Base-by-base conservation (phyloP, 2,888 invertebrate genomes). In the Griposia aprilina region DNA sequence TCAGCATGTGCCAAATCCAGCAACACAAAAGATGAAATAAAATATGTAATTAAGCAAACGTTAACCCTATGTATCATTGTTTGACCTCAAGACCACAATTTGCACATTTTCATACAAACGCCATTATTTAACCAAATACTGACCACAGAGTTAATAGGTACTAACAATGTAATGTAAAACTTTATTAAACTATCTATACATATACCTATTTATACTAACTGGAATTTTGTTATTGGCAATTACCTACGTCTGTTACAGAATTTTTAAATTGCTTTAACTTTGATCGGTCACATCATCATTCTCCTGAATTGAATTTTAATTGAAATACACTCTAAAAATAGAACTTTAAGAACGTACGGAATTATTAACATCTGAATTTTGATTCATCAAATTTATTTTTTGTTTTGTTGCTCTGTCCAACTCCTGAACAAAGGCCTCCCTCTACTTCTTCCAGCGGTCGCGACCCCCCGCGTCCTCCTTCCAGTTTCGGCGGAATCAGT, bases 111-210 rank as follows among this genome's bases (percentile, higher is more conserved):
- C 26, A 41, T 48, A 30, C 65, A 52, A 50, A 70, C 23, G 41
- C 60, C 41, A 66, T 26, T 70, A 70, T 67, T 70, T 8, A 36
- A 71, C 66, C 48, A 52, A 76, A 62, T 57, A 71, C 41, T 67
- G 62, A 77, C 66, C 82, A 36, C 81, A 82, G 41, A 45, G 62
- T 45, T 52, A 63, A 36, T 77, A 59, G 23, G 55, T 30, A 65
- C 50, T 36, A 50, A 45, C 15, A 15, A 17, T 4, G 2, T 17
- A 30, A n/a, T 57, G 1, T 45, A 10, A 60, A 20, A 57, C n/a
- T 45, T 57, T 30, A 57, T 50, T 26, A 20, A 63, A 63, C 7
- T 15, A 36, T 23, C 7, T 15, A 36, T 23, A 4, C 8, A n/a
- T 10, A 17, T 48, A 20, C 26, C 11, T 11, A 45, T 0, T 20